These are phyloP conservation scores for Cebus imitator DNA, from an alignment of 2,113 vertebrate species.

Conservation along the genomic window DNA sequence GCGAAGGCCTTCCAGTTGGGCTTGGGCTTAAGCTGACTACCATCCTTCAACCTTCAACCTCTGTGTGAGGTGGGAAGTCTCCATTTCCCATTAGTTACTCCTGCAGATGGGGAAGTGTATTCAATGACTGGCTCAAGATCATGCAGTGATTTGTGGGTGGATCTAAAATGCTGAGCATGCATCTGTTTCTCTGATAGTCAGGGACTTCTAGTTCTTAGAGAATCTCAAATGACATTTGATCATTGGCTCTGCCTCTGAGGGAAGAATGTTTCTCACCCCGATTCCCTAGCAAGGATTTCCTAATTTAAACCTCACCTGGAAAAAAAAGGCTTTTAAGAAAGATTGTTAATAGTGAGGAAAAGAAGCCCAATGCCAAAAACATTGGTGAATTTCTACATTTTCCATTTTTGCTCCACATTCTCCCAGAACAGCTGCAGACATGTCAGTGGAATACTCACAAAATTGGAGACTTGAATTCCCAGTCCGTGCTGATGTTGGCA, in stretches of 20 bases:
- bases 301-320: not conserved
- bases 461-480: slow-evolving; percentile 71
- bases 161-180: not conserved
- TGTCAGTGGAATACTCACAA: slow-evolving; percentile 72
- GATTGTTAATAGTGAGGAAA: not conserved
- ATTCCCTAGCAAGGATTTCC: not conserved
- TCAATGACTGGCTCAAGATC: not conserved
- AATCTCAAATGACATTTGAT: not conserved
- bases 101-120: not conserved
- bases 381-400: not conserved
- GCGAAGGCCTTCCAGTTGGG: not conserved
- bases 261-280: not conserved
- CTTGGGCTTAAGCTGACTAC: not conserved
- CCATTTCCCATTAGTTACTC: not conserved
- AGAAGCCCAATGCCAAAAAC: not conserved
- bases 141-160: not conserved
- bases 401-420: not conserved
- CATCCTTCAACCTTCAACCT: not conserved
- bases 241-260: not conserved
- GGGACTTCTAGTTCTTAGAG: not conserved
- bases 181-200: not conserved
- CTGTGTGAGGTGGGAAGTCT: not conserved
- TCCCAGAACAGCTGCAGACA: not conserved
- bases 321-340: not conserved
- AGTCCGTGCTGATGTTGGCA: slow-evolving; percentile 73